A percentile compares a stretch with the other conserved stretches of the same genome.
These are phyloP conservation scores for Pungitius pungitius DNA, from an alignment of 2,113 vertebrate species.

Conservation along the genomic window DNA sequence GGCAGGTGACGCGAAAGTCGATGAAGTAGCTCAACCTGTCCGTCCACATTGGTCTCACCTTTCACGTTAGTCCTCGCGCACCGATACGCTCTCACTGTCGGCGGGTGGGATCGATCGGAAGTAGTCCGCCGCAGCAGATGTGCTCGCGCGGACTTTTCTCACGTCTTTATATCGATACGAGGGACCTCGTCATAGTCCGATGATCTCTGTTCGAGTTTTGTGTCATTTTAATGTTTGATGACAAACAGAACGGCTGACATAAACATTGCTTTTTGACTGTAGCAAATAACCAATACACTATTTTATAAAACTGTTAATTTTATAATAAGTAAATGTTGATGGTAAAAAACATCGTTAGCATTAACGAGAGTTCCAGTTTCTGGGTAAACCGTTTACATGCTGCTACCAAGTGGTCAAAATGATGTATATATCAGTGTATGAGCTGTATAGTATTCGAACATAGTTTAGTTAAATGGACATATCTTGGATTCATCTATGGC, in stretches of 20 bases:
- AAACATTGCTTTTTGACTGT: neutral
- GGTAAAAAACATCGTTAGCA: neutral
- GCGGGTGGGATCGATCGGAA: neutral
- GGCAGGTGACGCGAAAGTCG: neutral
- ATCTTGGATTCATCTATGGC: neutral
- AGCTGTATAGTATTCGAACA: neutral
- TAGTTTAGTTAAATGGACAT: neutral
- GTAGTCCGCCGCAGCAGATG: conserved; percentile 12
- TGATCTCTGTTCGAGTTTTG: neutral
- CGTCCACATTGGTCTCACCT: conserved; percentile 44
- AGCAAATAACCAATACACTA: neutral
- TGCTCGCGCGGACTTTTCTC: conserved; percentile 11
- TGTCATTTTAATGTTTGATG: neutral
- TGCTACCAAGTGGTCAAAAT: neutral
- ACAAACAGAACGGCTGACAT: neutral
- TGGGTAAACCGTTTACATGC: neutral
- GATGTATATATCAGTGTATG: neutral
- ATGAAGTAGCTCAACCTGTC: conserved; percentile 64
- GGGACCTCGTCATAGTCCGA: too few relatives aligned
- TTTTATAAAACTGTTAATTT: too few relatives aligned
- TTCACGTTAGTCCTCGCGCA: neutral
- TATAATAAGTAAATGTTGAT: too few relatives aligned
- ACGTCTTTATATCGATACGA: neutral
- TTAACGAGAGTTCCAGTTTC: neutral
- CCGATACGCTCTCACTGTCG: neutral